Percentiles rank a stretch among this genome's conserved stretches.
Evolutionary conservation across 2,113 vertebrate genomes (phyloP).

Genomic region (Microcebus ravelobensis): DNA sequence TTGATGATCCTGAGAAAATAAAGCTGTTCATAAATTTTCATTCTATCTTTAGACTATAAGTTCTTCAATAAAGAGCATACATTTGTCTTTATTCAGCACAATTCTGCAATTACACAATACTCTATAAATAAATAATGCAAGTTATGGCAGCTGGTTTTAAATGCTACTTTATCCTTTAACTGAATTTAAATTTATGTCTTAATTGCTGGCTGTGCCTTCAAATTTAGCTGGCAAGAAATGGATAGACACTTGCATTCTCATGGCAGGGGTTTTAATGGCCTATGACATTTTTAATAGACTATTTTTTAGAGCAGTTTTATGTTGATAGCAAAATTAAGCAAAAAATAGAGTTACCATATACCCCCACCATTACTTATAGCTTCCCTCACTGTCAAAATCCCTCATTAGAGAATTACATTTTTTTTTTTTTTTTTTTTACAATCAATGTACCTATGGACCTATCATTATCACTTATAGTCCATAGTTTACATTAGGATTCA

Average conservation of each 20-base stretch:
- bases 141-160: slow-evolving; percentile 54
- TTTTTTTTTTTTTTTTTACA: not conserved
- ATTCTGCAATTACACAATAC: slow-evolving; percentile 11
- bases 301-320: not conserved
- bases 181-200: slow-evolving; percentile 55
- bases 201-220: not conserved
- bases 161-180: slow-evolving; percentile 47
- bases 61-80: slow-evolving; percentile 40
- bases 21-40: slow-evolving; percentile 36
- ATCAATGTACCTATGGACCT: not conserved
- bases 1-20: slow-evolving; percentile 22
- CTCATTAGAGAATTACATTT: not conserved
- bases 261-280: not conserved
- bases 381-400: not conserved
- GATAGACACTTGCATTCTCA: not conserved
- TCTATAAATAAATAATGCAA: slow-evolving; percentile 61
- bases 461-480: not conserved
- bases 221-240: not conserved
- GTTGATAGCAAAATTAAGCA: not conserved
- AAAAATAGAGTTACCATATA: not conserved
- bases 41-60: slow-evolving; percentile 15
- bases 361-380: not conserved
- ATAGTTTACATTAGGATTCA: not conserved
- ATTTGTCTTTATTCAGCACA: slow-evolving; percentile 64
- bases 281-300: not conserved